Base-by-base conservation (phyloP, 2,797 vertebrate genomes). In the Benthosema pterotum region DNA sequence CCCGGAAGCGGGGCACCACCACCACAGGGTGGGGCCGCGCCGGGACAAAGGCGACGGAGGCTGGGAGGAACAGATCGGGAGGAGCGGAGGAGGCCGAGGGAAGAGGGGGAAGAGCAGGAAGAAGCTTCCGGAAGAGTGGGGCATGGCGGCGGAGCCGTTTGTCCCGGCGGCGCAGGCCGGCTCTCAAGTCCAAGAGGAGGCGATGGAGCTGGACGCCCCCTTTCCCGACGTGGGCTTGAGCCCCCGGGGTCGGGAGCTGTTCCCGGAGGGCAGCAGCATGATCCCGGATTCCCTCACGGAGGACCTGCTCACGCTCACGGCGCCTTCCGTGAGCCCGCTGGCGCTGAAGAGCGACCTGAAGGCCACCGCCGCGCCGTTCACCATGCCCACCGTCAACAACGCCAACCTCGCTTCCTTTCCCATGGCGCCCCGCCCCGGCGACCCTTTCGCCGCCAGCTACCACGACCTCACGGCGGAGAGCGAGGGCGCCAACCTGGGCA, bases 91-190 rank as follows among this genome's bases (percentile, higher is more conserved):
- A 28, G 90, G 87, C 25, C 77, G 89, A 11, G 87, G 84, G 4
- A 93, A 91, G 78, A 92, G 79, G 60, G 84, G 84, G 0, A 93
- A 92, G 79, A 92, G 83, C 77, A 88, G 92, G 52, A 93, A 92
- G 83, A 94, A 93, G 82, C 83, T 93, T 71, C 92, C 91, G 0
- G 92, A 94, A 38, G 92, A 93, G 57, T 94, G 93, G 93, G 86
- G 82, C 3, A 58, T 90, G 57, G 67, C 72, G 53, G 69, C 86
- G 0, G 88, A 92, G 19, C 83, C 90, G 0, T 88, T 87, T 22
- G 55, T 87, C 22, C 81, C 89, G 55, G 69, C 65, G 0, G 67
- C 79, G 0, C 22, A 68, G 11, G 22, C 57, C 0, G 50, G 78
- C 14, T 48, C 82, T 42, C 77, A 76, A 4, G 56, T 71, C 13